A percentile compares a stretch with the other conserved stretches of the same genome.
phyloP scores from a whole-genome alignment of 2,888 invertebrate genomes.

The Nezara viridula region DNA sequence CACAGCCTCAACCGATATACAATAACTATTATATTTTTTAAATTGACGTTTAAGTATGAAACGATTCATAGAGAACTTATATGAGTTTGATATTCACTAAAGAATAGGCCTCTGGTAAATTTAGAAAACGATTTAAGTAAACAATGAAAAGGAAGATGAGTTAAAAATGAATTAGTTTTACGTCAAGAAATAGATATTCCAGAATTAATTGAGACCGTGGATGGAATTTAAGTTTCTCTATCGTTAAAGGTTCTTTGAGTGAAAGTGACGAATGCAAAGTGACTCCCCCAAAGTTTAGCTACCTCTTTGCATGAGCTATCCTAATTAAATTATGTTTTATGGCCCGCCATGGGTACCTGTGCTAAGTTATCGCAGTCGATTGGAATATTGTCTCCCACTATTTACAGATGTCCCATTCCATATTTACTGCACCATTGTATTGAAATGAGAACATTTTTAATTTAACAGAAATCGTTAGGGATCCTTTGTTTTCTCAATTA shows the following conservation, averaged over 20 bases:
- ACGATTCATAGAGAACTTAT: too few species aligned
- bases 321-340: not conserved
- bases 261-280: not conserved
- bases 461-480: not conserved
- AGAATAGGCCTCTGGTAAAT: too few species aligned
- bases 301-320: not conserved
- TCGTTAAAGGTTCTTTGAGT: not conserved
- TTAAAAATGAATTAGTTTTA: too few species aligned
- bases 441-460: not conserved
- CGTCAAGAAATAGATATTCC: not conserved
- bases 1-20: too few species aligned
- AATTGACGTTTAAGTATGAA: too few species aligned
- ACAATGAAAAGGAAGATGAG: too few species aligned
- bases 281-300: not conserved
- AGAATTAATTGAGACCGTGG: not conserved
- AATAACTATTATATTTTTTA: too few species aligned
- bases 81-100: too few species aligned
- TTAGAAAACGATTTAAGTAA: too few species aligned
- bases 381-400: not conserved
- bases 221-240: not conserved
- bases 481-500: not conserved
- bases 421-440: not conserved
- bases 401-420: slow-evolving; percentile 7
- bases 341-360: not conserved
- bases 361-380: not conserved